A percentile compares a stretch with the other conserved stretches of the same genome.
Conservation (phyloP, 1,140 invertebrate genomes). For the Drosophila ogumai region DNA sequence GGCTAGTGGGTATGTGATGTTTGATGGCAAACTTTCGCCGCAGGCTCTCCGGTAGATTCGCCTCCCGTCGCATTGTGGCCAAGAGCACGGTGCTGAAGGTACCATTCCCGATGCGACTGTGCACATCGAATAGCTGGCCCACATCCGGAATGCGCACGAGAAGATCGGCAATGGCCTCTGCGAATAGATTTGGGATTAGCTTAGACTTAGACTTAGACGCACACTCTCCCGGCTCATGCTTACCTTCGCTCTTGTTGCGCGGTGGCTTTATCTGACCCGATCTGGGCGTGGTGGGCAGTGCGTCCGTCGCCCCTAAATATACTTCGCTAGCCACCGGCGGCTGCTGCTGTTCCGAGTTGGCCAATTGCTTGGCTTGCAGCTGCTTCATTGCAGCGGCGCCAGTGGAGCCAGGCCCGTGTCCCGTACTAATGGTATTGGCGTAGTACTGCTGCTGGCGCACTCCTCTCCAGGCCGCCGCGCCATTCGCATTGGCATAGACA, state of each 20-base stretch:
- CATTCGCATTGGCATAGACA: conserved; percentile 18
- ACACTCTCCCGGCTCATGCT: neutral
- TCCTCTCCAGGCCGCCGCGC: conserved; percentile 6
- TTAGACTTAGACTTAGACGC: too few relatives aligned
- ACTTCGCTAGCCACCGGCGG: neutral
- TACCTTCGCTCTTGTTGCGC: conserved; percentile 31
- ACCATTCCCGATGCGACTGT: conserved; percentile 91
- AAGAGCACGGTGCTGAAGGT: conserved; percentile 93
- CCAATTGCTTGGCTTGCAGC: neutral
- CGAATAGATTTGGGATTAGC: neutral
- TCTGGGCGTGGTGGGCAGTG: conserved; percentile 11
- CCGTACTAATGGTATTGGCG: neutral
- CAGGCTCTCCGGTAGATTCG: conserved; percentile 85
- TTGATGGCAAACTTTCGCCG: conserved; percentile 91
- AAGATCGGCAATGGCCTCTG: conserved; percentile 86
- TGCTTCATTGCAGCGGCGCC: conserved; percentile 1
- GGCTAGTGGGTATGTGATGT: conserved; percentile 92
- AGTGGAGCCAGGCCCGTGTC: neutral
- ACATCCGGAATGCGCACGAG: conserved; percentile 87
- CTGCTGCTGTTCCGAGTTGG: neutral
- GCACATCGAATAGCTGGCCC: conserved; percentile 88
- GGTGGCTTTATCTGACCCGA: conserved; percentile 11
- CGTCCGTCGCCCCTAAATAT: neutral
- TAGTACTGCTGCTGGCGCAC: conserved; percentile 1
- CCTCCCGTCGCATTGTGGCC: conserved; percentile 88